These are phyloP conservation scores for Melipona beecheii DNA, from an alignment of 2,888 invertebrate genomes.

Conservation along the genomic window DNA sequence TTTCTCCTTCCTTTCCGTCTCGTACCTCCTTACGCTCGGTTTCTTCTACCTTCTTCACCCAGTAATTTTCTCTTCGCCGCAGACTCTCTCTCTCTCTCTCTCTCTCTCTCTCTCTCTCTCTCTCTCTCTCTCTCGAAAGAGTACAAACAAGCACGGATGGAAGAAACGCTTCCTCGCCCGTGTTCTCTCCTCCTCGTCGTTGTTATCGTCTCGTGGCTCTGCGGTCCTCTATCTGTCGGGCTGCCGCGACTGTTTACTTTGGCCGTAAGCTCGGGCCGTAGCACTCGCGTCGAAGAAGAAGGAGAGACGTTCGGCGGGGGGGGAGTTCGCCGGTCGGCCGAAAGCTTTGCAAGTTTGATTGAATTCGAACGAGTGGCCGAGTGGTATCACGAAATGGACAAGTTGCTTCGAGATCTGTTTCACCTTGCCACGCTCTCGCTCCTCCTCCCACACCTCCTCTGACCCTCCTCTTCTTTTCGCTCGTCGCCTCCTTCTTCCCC, in stretches of 20 bases:
- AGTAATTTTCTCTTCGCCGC: constrained; percentile 62
- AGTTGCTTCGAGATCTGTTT: constrained; percentile 61
- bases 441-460: neutral
- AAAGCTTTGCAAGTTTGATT: constrained; percentile 79
- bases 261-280: constrained; percentile 43
- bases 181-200: constrained; percentile 41
- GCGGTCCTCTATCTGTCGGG: constrained; percentile 31
- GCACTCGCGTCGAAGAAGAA: neutral
- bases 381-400: constrained; percentile 71
- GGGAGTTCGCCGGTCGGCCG: constrained; percentile 45
- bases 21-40: neutral
- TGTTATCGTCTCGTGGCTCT: constrained; percentile 59
- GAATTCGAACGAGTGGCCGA: constrained; percentile 69
- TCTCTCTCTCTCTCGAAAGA: constrained; percentile 8
- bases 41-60: constrained; percentile 31
- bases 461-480: neutral
- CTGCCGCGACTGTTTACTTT: constrained; percentile 62
- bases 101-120: neutral
- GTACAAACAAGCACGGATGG: constrained; percentile 56
- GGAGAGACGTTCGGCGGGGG: neutral
- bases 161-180: constrained; percentile 32
- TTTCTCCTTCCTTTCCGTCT: neutral
- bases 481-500: neutral
- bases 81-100: constrained; percentile 4
- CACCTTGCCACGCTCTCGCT: neutral